Conservation (phyloP, 2,113 vertebrate genomes). For the Chlamydotis undulata region DNA sequence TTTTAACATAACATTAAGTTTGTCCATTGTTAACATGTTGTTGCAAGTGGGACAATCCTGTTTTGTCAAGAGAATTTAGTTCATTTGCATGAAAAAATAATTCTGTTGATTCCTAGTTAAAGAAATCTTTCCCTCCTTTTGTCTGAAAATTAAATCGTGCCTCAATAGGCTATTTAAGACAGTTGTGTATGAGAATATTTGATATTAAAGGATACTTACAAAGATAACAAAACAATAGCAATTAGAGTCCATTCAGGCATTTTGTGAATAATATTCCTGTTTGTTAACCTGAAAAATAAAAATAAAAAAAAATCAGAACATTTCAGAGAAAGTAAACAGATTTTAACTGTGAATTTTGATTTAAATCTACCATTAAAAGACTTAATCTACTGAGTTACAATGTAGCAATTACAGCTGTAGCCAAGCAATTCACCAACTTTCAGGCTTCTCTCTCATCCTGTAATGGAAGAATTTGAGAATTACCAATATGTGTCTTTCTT, state of each 20-base stretch:
- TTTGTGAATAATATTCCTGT: constrained; percentile 82
- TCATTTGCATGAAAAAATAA: background rate
- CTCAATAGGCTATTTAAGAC: background rate
- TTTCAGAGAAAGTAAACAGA: background rate
- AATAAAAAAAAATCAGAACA: background rate
- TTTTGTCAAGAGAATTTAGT: background rate
- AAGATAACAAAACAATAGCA: constrained; percentile 77
- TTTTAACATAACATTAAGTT: background rate
- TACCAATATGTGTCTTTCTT: background rate
- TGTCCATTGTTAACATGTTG: background rate
- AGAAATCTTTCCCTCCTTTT: background rate
- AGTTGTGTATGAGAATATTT: background rate
- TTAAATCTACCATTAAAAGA: background rate
- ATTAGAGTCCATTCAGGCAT: constrained; percentile 82
- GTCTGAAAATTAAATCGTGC: background rate
- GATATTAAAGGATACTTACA: constrained; percentile 74
- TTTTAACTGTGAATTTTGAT: background rate
- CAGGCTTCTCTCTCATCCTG: background rate
- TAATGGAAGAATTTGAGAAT: background rate
- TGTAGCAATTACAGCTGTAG: background rate
- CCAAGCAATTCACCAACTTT: background rate
- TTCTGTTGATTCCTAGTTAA: background rate
- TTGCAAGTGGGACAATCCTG: background rate
- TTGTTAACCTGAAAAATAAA: constrained; percentile 79
- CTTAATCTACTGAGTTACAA: background rate